Base-by-base conservation (phyloP, 2,797 vertebrate species). In the Pogonophryne albipinna region DNA sequence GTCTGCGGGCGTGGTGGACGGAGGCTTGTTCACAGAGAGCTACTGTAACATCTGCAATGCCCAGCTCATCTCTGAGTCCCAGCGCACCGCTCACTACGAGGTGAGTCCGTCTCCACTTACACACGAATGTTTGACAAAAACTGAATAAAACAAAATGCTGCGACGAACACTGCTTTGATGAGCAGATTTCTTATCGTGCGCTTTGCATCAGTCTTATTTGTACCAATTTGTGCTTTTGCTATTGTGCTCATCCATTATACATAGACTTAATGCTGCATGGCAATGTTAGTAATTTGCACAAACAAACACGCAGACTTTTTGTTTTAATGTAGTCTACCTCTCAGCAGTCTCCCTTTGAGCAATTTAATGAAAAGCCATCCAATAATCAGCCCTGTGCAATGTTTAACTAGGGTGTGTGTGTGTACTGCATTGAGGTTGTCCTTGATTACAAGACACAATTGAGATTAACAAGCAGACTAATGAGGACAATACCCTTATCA, bases 11-110 rank as follows among this genome's bases (percentile, higher is more conserved):
- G 82, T 92, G 19, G 91, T 94, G 83, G 92, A 95, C 66, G 92
- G 92, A 85, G 93, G 91, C 71, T 90, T 95, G 84, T 95, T 95
- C 89, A 95, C 94, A 77, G 94, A 95, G 82, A 95, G 93, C 89
- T 95, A 95, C 75, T 95, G 95, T 85, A 95, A 95, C 91, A 95
- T 95, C 92, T 96, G 95, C 89, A 96, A 95, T 78, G 95, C 95
- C 80, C 95, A 96, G 91, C 93, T 96, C 84, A 96, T 96, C 91
- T 96, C 95, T 2, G 94, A 95, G 90, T 96, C 95, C 73, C 95
- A 95, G 92, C 93, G 95, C 75, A 94, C 93, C 17, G 94, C 95
- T 84, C 95, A 95, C 89, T 95, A 95, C 4, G 95, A 95, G 94
- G 95, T 95, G 80, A 92, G 89, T 88, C 64, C 12, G 15, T 66